These are phyloP conservation scores for Willisornis vidua DNA, from an alignment of 2,113 vertebrate species.

Conservation along the genomic window DNA sequence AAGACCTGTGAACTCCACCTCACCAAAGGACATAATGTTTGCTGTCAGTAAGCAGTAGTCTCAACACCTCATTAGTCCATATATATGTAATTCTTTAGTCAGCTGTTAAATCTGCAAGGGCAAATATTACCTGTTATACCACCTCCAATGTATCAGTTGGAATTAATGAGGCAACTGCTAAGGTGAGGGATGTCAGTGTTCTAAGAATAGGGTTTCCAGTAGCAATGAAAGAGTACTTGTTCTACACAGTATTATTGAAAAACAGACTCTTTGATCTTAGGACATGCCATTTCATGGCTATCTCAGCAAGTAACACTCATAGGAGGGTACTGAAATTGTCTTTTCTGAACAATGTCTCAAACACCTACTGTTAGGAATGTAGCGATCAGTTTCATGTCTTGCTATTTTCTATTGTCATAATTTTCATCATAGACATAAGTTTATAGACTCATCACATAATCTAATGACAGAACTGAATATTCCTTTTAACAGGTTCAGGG, in stretches of 20 bases:
- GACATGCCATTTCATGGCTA: background rate
- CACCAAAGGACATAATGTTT: background rate
- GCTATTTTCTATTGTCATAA: background rate
- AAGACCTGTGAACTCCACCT: constrained; percentile 44
- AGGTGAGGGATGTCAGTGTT: background rate
- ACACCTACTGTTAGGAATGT: background rate
- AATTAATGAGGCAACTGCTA: constrained; percentile 22
- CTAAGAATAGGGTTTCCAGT: background rate
- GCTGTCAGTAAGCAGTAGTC: constrained; percentile 1
- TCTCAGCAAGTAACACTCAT: background rate
- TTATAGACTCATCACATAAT: background rate
- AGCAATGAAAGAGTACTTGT: background rate
- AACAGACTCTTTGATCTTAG: background rate
- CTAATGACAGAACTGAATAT: background rate
- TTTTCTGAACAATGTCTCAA: background rate
- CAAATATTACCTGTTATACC: constrained; percentile 21
- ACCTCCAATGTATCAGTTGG: background rate
- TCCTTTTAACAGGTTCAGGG: background rate
- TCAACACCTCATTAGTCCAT: constrained; percentile 57
- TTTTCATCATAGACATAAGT: background rate
- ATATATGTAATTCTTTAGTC: constrained; percentile 25
- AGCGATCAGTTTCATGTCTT: background rate
- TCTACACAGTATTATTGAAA: background rate
- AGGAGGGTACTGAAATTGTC: background rate
- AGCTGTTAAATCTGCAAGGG: constrained; percentile 35